phyloP scores from a whole-genome alignment of 2,888 invertebrate species.

The Caenorhabditis auriculariae region DNA sequence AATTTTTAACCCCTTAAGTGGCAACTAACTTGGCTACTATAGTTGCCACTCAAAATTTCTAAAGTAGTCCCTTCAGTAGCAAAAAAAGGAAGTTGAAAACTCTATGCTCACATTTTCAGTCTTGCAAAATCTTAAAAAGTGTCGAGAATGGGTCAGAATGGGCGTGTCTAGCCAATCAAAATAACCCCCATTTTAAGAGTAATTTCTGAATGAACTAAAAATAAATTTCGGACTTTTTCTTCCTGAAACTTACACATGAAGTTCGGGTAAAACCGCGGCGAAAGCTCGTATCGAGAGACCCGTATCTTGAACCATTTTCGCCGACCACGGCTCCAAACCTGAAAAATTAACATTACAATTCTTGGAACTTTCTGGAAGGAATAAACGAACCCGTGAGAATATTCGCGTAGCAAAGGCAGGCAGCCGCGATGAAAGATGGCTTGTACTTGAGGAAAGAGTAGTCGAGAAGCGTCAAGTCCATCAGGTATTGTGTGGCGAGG shows the following conservation, averaged over 20 bases:
- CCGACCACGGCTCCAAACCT: constrained; percentile 59
- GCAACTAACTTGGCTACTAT: too few relatives aligned
- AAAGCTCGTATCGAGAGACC: constrained; percentile 2
- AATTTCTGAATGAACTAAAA: not conserved
- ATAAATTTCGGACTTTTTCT: not conserved
- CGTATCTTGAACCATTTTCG: constrained; percentile 42
- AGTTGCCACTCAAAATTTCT: too few relatives aligned
- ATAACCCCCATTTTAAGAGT: too few relatives aligned
- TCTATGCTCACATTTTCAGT: too few relatives aligned
- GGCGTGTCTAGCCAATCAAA: too few relatives aligned
- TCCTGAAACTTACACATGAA: not conserved
- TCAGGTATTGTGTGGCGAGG: constrained; percentile 62
- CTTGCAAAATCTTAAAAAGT: too few relatives aligned
- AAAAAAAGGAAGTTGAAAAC: too few relatives aligned
- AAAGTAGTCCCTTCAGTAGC: too few relatives aligned
- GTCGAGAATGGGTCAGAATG: too few relatives aligned
- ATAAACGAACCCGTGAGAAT: constrained; percentile 61
- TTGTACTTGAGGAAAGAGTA: constrained; percentile 63
- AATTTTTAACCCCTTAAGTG: too few relatives aligned
- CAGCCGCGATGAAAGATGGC: constrained; percentile 65
- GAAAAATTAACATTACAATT: too few relatives aligned
- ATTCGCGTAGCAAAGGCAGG: constrained; percentile 65
- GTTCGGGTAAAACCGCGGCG: not conserved
- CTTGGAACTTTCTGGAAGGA: too few relatives aligned
- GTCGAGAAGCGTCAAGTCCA: constrained; percentile 65